Conservation (phyloP, 2,888 invertebrate genomes). For the Serrognathus titanus region DNA sequence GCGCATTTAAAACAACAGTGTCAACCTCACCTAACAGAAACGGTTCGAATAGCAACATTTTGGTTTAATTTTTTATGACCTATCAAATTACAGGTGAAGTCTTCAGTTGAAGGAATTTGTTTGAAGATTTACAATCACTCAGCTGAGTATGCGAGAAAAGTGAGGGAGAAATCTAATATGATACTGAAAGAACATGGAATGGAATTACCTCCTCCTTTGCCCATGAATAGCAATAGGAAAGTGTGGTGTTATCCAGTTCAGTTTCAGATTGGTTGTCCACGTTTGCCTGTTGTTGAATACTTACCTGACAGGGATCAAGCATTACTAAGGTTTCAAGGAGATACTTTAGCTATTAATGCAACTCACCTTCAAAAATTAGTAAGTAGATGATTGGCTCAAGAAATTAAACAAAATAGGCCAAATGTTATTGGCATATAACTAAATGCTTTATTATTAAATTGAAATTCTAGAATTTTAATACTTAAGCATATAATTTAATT, state of each 20-base stretch:
- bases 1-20: constrained; percentile 92
- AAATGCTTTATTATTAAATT: no score
- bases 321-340: constrained; percentile 81
- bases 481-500: not conserved
- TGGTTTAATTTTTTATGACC: not conserved
- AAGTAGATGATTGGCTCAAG: constrained; percentile 28
- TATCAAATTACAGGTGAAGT: constrained; percentile 60
- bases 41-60: constrained; percentile 51
- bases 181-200: constrained; percentile 87
- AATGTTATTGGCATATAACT: no score
- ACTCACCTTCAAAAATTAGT: constrained; percentile 90
- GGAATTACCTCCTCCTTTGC: constrained; percentile 53
- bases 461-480: no score
- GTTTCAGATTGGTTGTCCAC: constrained; percentile 80
- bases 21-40: constrained; percentile 92
- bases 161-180: constrained; percentile 80
- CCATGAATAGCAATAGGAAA: constrained; percentile 74
- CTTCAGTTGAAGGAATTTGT: constrained; percentile 93
- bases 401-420: no score
- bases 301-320: constrained; percentile 83
- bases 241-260: constrained; percentile 96
- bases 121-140: constrained; percentile 90
- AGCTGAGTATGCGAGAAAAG: constrained; percentile 86
- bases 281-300: constrained; percentile 83
- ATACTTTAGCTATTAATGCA: constrained; percentile 80